Percentiles rank a stretch among this genome's conserved stretches.
Evolutionary conservation across 2,797 vertebrate genomes (phyloP).

Genomic region (Anniella stebbinsi): DNA sequence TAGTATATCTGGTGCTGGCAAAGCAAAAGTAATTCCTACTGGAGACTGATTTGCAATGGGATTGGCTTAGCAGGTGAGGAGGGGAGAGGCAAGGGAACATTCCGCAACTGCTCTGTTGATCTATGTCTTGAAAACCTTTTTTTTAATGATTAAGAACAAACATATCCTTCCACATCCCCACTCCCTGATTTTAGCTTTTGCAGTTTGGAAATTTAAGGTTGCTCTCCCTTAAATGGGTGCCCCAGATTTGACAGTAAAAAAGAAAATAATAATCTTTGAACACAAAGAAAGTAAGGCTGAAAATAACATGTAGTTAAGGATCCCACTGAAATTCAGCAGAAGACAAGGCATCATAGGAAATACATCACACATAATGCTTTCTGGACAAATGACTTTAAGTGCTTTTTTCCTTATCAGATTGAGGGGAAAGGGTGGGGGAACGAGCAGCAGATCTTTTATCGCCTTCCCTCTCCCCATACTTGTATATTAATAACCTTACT

Average conservation of each 20-base stretch:
- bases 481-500: not conserved
- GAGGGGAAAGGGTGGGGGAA: not conserved
- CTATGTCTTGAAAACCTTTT: not conserved
- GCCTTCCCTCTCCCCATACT: not conserved
- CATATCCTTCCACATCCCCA: not conserved
- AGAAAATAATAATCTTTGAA: not conserved
- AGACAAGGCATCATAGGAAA: conserved; percentile 7
- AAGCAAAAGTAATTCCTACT: conserved; percentile 63
- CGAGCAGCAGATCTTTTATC: not conserved
- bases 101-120: conserved; percentile 18
- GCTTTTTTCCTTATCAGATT: not conserved
- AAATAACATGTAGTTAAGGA: not conserved
- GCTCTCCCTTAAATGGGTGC: not conserved
- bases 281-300: not conserved
- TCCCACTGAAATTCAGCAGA: not conserved
- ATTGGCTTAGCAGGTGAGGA: conserved; percentile 40
- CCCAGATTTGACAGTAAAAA: not conserved
- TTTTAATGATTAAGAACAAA: not conserved
- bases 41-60: conserved; percentile 27
- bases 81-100: not conserved
- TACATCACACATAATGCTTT: conserved; percentile 7
- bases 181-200: not conserved
- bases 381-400: not conserved
- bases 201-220: not conserved
- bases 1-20: conserved; percentile 67